Conservation (phyloP, 2,113 vertebrate species). For the Nycticebus coucang region DNA sequence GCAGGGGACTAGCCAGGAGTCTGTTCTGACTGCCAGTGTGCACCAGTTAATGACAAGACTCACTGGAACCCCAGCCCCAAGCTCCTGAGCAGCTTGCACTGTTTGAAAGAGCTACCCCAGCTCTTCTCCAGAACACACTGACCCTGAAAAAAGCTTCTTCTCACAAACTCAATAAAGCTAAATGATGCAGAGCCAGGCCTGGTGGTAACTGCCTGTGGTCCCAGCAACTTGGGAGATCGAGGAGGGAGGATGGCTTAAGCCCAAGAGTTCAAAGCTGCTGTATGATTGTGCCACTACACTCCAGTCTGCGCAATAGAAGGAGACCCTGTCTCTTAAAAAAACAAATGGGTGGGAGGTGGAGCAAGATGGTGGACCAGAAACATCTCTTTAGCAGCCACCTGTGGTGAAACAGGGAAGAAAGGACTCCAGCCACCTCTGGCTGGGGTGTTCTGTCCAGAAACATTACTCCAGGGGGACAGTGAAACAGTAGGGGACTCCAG, state of each 20-base stretch:
- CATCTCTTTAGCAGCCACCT: too few species aligned
- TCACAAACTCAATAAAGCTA: neutral
- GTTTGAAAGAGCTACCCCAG: neutral
- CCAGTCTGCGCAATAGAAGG: neutral
- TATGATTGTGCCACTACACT: neutral
- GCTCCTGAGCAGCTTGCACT: neutral
- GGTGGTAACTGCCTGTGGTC: neutral
- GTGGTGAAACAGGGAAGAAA: too few species aligned
- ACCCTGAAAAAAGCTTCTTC: neutral
- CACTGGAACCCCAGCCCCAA: neutral
- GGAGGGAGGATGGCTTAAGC: neutral
- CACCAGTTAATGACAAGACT: neutral
- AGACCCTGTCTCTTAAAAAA: neutral
- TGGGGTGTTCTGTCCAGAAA: too few species aligned
- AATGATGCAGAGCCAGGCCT: neutral
- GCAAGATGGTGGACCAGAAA: too few species aligned
- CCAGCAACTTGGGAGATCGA: neutral
- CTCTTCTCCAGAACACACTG: neutral
- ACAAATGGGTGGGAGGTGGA: too few species aligned
- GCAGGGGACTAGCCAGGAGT: neutral
- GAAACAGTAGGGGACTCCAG: too few species aligned
- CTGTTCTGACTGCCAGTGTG: neutral
- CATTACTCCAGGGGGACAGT: too few species aligned
- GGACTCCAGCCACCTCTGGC: too few species aligned
- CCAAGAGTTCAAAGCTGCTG: neutral